Percentiles rank a stretch among this genome's conserved stretches.
Conservation (phyloP, 2,797 vertebrate species). For the Xerus rutilus region DNA sequence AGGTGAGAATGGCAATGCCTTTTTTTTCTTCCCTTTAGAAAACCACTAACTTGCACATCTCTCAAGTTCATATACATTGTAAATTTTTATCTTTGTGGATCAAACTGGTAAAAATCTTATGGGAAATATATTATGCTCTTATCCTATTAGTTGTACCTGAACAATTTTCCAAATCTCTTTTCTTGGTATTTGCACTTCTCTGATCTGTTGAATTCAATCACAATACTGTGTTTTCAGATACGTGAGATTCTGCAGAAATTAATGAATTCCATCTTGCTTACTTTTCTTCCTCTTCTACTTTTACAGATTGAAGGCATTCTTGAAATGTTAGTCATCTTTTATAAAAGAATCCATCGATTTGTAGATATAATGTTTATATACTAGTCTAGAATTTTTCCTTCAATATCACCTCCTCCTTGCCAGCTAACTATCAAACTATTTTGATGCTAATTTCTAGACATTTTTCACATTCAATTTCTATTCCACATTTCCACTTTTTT, state of each 20-base stretch:
- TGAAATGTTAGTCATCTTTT: neutral
- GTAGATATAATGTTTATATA: neutral
- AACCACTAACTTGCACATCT: neutral
- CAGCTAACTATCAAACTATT: neutral
- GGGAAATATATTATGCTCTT: neutral
- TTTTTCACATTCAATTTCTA: neutral
- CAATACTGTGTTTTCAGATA: neutral
- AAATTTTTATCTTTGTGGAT: neutral
- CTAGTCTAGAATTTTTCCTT: neutral
- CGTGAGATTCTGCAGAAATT: neutral
- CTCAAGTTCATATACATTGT: neutral
- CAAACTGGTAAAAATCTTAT: neutral
- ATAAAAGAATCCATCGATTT: neutral
- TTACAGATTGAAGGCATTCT: neutral
- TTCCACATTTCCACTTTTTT: neutral
- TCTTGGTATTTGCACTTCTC: neutral
- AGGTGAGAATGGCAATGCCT: neutral
- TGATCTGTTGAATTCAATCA: neutral
- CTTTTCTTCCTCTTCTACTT: neutral
- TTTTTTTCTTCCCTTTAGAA: neutral
- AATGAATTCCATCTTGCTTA: neutral
- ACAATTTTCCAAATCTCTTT: neutral
- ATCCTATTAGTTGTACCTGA: neutral
- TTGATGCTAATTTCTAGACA: neutral
- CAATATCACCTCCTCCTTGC: neutral